Evolutionary conservation across 2,888 invertebrate genomes (phyloP).

Genomic region (Trichogramma evanescens): DNA sequence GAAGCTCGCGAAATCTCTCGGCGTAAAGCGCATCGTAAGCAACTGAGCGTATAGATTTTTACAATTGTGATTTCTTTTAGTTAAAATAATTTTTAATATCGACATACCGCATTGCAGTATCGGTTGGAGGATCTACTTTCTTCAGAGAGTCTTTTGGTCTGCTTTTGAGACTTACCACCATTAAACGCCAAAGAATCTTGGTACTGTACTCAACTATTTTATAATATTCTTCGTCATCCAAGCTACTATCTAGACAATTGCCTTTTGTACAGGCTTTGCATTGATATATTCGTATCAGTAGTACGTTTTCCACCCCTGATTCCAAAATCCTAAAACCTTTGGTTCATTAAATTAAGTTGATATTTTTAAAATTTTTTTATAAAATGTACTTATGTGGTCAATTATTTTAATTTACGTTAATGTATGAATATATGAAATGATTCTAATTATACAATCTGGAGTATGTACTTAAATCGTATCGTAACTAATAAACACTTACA

Average conservation of each 20-base stretch:
- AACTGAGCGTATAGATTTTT: conserved; percentile 29
- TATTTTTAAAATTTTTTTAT: too few species aligned
- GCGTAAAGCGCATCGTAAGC: conserved; percentile 31
- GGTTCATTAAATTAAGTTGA: too few species aligned
- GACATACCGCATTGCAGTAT: conserved; percentile 33
- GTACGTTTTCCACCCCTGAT: conserved; percentile 36
- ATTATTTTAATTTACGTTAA: too few species aligned
- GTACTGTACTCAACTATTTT: conserved; percentile 25
- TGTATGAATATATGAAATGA: too few species aligned
- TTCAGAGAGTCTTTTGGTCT: conserved; percentile 1
- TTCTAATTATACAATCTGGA: too few species aligned
- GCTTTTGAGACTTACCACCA: conserved; percentile 23
- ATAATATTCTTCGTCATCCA: conserved; percentile 21
- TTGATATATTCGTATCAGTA: conserved; percentile 40
- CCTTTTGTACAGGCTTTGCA: too few species aligned
- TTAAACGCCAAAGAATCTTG: conserved; percentile 31
- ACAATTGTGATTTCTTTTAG: not conserved
- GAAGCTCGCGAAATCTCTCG: conserved; percentile 25
- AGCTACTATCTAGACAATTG: too few species aligned
- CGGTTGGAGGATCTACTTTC: conserved; percentile 16
- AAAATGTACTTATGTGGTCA: too few species aligned
- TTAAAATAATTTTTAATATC: not conserved
- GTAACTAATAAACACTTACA: too few species aligned
- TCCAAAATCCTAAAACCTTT: conserved; percentile 41
- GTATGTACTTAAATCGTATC: too few species aligned